phyloP scores from a whole-genome alignment of 2,888 invertebrate genomes.

The Girardia tigrina region DNA sequence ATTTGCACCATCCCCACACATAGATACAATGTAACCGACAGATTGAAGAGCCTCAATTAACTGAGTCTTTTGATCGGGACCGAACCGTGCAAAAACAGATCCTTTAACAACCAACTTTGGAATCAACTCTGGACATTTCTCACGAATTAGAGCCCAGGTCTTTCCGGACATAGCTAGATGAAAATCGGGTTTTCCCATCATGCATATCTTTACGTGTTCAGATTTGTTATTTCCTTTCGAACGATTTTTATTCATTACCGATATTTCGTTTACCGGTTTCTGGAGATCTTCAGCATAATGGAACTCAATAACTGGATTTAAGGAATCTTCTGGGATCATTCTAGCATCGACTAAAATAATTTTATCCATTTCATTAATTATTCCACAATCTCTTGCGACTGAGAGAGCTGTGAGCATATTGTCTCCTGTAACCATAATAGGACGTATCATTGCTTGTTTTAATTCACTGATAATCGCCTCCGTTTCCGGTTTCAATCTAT shows the following conservation, averaged over 20 bases:
- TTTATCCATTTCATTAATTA: slow-evolving; percentile 54
- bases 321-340: background rate
- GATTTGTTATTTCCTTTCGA: too few species aligned
- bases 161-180: slow-evolving; percentile 56
- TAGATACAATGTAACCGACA: slow-evolving; percentile 57
- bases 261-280: background rate
- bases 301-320: slow-evolving; percentile 30
- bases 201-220: background rate
- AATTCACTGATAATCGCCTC: slow-evolving; percentile 64
- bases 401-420: slow-evolving; percentile 72
- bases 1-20: slow-evolving; percentile 95
- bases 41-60: slow-evolving; percentile 69
- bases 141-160: slow-evolving; percentile 63
- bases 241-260: background rate
- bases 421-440: slow-evolving; percentile 79
- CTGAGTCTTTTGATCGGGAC: slow-evolving; percentile 85
- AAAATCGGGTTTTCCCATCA: slow-evolving; percentile 39
- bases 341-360: slow-evolving; percentile 21
- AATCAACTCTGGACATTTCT: slow-evolving; percentile 61
- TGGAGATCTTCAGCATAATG: slow-evolving; percentile 36
- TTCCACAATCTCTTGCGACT: slow-evolving; percentile 68
- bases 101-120: slow-evolving; percentile 55
- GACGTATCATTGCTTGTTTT: slow-evolving; percentile 68
- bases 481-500: slow-evolving; percentile 76
- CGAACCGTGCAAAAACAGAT: slow-evolving; percentile 80